phyloP scores from a whole-genome alignment of 2,113 vertebrate species.

The Baryphthengus martii region DNA sequence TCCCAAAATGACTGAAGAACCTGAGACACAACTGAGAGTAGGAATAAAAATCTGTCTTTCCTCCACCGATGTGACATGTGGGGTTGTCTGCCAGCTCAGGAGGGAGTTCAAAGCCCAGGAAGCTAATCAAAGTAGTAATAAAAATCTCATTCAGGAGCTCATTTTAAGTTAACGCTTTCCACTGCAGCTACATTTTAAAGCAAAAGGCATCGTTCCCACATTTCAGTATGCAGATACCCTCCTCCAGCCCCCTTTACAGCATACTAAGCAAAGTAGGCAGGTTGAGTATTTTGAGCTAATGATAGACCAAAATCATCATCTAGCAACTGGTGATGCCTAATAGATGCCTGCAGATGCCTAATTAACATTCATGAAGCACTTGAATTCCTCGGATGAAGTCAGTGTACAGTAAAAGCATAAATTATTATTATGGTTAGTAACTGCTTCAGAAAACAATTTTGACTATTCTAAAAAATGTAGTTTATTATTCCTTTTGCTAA shows the following conservation, averaged over 20 bases:
- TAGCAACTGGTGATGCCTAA: conserved; percentile 18
- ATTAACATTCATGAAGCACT: conserved; percentile 39
- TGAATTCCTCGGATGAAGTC: conserved; percentile 6
- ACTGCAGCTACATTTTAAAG: not conserved
- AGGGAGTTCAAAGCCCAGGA: not conserved
- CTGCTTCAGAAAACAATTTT: not conserved
- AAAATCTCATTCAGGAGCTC: not conserved
- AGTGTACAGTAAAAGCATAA: not conserved
- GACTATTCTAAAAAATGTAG: not conserved
- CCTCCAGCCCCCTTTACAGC: not conserved
- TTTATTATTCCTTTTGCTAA: not conserved
- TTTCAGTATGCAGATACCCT: not conserved
- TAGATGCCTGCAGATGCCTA: conserved; percentile 42
- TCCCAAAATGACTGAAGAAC: not conserved
- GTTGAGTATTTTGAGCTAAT: conserved; percentile 27
- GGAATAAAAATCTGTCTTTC: conserved; percentile 15
- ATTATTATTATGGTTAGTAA: conserved; percentile 5
- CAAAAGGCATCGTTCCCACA: not conserved
- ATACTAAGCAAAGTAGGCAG: not conserved
- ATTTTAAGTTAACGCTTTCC: not conserved
- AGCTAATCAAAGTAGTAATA: conserved; percentile 24
- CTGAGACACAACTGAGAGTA: not conserved
- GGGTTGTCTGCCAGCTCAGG: conserved; percentile 33
- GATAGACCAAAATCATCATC: conserved; percentile 18
- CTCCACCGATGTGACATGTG: not conserved